Evolutionary conservation across 2,113 vertebrate genomes (phyloP).

Genomic region (Dicrurus megarhynchus): DNA sequence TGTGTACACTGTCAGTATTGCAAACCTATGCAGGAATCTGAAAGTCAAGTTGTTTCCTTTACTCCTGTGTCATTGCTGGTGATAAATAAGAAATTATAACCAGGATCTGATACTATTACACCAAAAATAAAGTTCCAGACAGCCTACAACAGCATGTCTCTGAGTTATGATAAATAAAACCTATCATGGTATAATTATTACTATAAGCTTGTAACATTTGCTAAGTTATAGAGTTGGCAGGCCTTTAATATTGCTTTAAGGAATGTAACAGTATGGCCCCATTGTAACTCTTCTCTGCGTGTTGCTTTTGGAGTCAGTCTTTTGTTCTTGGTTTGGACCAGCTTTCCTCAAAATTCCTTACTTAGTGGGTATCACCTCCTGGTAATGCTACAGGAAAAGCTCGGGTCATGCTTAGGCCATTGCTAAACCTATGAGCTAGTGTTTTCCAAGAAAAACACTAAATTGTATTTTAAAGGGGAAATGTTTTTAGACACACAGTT

Average conservation of each 20-base stretch:
- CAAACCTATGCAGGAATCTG: neutral
- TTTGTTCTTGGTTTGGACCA: neutral
- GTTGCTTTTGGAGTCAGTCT: neutral
- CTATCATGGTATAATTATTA: neutral
- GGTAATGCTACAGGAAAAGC: neutral
- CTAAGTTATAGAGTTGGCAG: neutral
- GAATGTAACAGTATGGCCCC: neutral
- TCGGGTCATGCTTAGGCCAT: neutral
- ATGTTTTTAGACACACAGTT: neutral
- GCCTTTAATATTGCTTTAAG: neutral
- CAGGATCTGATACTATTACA: neutral
- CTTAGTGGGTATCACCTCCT: neutral
- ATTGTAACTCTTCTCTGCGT: neutral
- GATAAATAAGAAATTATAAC: neutral
- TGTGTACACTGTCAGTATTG: neutral
- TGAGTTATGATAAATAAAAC: neutral
- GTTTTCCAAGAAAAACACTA: conserved; percentile 13
- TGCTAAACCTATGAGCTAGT: neutral
- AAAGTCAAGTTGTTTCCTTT: neutral
- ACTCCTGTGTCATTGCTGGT: neutral
- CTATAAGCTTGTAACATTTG: neutral
- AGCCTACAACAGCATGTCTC: neutral
- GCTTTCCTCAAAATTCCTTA: neutral
- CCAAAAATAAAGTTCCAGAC: neutral
- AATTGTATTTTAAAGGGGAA: neutral